phyloP scores from a whole-genome alignment of 2,113 vertebrate genomes.

The Cinclus cinclus region DNA sequence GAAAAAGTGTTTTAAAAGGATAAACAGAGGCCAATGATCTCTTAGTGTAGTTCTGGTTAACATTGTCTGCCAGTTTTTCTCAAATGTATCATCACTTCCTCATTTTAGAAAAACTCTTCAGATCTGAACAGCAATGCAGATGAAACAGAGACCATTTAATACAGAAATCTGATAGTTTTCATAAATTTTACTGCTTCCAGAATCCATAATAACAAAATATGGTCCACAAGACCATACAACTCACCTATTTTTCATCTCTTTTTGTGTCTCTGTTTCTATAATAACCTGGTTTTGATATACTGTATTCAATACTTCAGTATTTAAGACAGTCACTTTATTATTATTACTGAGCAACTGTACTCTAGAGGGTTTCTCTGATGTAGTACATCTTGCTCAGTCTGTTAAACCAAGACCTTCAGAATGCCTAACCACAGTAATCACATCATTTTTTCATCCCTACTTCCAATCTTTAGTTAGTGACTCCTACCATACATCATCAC shows the following conservation, averaged over 20 bases:
- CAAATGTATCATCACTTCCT: background rate
- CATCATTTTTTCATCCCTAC: background rate
- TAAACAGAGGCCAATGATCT: background rate
- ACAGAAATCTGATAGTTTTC: background rate
- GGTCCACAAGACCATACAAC: background rate
- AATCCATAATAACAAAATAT: background rate
- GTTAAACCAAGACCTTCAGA: slow-evolving; percentile 4
- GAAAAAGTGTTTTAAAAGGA: background rate
- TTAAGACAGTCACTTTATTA: background rate
- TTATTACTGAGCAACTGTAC: background rate
- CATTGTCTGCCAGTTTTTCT: background rate
- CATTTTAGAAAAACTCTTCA: background rate
- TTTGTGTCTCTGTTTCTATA: background rate
- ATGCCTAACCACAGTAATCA: background rate
- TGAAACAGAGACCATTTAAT: background rate
- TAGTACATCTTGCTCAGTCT: background rate
- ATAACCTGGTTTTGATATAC: background rate
- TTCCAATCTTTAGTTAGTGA: background rate
- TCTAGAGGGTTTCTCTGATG: background rate
- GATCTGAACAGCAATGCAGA: background rate
- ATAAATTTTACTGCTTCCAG: background rate
- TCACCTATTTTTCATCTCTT: background rate
- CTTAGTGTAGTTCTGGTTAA: background rate
- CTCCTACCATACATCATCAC: background rate
- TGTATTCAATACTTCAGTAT: background rate